Evolutionary conservation across 1,140 invertebrate species (phyloP).

Genomic region (Panagrolaimus sp.): DNA sequence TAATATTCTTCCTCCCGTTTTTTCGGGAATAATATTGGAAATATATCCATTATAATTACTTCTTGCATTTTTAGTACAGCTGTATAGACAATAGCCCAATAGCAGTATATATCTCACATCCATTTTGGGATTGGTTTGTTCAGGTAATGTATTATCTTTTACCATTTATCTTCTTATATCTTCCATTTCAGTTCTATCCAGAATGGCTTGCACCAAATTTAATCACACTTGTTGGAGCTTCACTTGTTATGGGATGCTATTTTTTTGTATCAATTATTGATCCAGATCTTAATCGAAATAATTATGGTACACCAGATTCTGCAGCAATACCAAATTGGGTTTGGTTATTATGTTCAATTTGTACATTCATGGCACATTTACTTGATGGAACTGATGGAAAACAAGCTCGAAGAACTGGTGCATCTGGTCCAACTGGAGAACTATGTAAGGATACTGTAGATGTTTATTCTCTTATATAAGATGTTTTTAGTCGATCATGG

Average conservation of each 20-base stretch:
- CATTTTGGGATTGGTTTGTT: slow-evolving; percentile 59
- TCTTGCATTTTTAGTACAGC: slow-evolving; percentile 44
- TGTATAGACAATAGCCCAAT: slow-evolving; percentile 55
- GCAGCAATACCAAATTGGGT: slow-evolving; percentile 60
- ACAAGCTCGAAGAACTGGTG: slow-evolving; percentile 62
- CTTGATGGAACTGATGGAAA: slow-evolving; percentile 64
- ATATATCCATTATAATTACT: background rate
- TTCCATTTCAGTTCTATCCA: slow-evolving; percentile 58
- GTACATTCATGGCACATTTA: slow-evolving; percentile 62
- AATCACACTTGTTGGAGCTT: slow-evolving; percentile 78
- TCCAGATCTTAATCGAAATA: slow-evolving; percentile 40
- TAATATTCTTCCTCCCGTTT: too few relatives aligned
- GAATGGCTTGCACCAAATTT: slow-evolving; percentile 81
- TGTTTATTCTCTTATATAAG: background rate
- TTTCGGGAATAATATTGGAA: too few relatives aligned
- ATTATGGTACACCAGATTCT: slow-evolving; percentile 44
- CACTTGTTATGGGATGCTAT: slow-evolving; percentile 55
- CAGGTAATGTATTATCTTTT: slow-evolving; percentile 29
- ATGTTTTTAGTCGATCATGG: slow-evolving; percentile 55
- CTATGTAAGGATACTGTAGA: slow-evolving; percentile 56
- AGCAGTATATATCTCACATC: slow-evolving; percentile 58
- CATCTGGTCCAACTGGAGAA: slow-evolving; percentile 63
- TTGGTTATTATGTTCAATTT: slow-evolving; percentile 61
- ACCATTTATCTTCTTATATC: background rate
- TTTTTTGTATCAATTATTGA: slow-evolving; percentile 48